These are phyloP conservation scores for Ephestia elutella DNA, from an alignment of 1,140 invertebrate species.

Conservation along the genomic window DNA sequence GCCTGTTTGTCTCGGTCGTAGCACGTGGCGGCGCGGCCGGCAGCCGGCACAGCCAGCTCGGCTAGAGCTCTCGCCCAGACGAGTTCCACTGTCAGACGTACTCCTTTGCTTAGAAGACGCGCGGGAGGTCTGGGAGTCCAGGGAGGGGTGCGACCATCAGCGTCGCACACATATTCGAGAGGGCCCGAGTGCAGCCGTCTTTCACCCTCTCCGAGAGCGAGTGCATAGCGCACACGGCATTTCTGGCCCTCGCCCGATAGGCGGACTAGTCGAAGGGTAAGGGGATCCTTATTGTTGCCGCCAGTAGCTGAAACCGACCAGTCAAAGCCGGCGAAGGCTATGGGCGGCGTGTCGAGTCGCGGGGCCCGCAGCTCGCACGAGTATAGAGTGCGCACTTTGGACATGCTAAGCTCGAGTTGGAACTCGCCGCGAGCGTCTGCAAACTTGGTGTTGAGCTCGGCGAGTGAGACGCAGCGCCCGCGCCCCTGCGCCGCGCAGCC, in stretches of 20 bases:
- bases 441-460: conserved; percentile 85
- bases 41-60: conserved; percentile 85
- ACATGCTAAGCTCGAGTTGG: conserved; percentile 86
- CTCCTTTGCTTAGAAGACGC: conserved; percentile 50
- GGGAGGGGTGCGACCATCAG: conserved; percentile 82
- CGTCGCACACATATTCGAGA: conserved; percentile 85
- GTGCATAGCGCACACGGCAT: conserved; percentile 84
- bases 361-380: conserved; percentile 81
- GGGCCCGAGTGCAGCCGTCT: conserved; percentile 83
- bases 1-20: conserved; percentile 89
- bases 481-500: conserved; percentile 85
- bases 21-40: conserved; percentile 81
- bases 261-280: conserved; percentile 80
- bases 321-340: conserved; percentile 81
- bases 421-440: conserved; percentile 90
- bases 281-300: conserved; percentile 73
- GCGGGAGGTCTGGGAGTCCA: conserved; percentile 79
- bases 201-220: conserved; percentile 84
- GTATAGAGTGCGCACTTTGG: conserved; percentile 85
- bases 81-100: conserved; percentile 56
- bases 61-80: conserved; percentile 79
- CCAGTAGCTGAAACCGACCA: conserved; percentile 88
- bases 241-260: conserved; percentile 88
- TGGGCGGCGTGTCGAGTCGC: conserved; percentile 64
- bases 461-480: conserved; percentile 85